Evolutionary conservation across 2,797 vertebrate genomes (phyloP), one percentile per base, ranked within the genome.

Genomic region (Megaceryle alcyon): DNA sequence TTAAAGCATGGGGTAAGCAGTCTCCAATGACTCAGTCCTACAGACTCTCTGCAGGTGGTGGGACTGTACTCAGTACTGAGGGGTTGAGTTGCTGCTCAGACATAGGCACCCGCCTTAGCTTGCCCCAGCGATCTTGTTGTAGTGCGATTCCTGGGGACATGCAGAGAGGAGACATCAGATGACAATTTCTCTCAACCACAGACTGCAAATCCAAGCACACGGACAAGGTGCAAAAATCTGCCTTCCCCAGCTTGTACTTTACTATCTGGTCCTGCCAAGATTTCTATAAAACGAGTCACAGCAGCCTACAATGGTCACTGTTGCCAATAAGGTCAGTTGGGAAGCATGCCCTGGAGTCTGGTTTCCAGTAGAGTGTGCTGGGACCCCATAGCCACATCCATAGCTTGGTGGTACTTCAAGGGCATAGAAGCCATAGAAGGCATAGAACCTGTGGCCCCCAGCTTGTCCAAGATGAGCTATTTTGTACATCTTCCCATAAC

Each of bases 111-210:
- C 18, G 46, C 12, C 15, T 84, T 10, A 76, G 63, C 60, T 18
- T 69, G 46, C 7, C 16, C 44, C 57, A 82, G 17, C 0, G 0
- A 14, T 29, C 31, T 35, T 68, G 59, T 80, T 13, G 25, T 61
- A 71, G 6, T 4, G 41, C 33, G 37, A 82, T 23, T 68, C 28
- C 44, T 31, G 9, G 26, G 23, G 29, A 31, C 10, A 6, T 0
- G 1, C 23, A 77, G 17, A 60, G 35, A 66, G 25, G 17, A 66
- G 6, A 31, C 16, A 49, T 2, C 0, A 0, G 41, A 26, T 41
- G 23, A 71, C 0, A 4, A 6, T 12, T 57, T 46, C 56, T 64
- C 61, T 64, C 46, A 17, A 41, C 21, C 56, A 44, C 23, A 83
- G 15, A 44, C 44, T 78, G 39, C 29, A 86, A 90, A 75, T 17